Conservation (phyloP, 2,888 invertebrate species). For the Dendrolimus pini region DNA sequence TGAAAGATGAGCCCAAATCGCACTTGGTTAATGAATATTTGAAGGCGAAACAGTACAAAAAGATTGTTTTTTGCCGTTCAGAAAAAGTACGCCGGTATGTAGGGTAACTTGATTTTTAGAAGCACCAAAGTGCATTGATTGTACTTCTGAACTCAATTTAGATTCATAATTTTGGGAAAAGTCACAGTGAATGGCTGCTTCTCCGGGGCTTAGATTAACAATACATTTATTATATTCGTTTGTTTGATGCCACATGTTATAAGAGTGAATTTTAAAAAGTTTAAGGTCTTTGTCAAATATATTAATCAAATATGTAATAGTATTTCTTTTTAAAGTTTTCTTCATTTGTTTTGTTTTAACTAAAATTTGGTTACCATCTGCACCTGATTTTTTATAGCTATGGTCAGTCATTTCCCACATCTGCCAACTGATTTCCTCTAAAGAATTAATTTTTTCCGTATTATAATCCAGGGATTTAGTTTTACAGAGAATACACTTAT, state of each 20-base stretch:
- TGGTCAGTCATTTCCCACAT: constrained; percentile 1
- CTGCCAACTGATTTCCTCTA: constrained; percentile 1
- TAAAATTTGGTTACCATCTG: neutral
- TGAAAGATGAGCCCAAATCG: constrained; percentile 8
- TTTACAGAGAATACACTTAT: neutral
- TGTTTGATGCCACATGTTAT: constrained; percentile 3
- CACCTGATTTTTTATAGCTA: neutral
- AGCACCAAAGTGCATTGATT: constrained; percentile 5
- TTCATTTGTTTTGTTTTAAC: constrained; percentile 1
- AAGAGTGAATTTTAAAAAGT: constrained; percentile 4
- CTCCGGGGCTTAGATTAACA: constrained; percentile 1
- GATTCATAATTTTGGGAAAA: constrained; percentile 4
- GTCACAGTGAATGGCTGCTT: constrained; percentile 1
- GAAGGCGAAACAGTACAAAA: constrained; percentile 10
- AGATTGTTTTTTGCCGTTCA: constrained; percentile 2
- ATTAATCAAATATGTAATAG: constrained; percentile 1
- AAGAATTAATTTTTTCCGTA: neutral
- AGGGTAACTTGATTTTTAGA: constrained; percentile 5
- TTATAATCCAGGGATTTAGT: neutral
- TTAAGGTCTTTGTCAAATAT: neutral
- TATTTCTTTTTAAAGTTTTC: neutral
- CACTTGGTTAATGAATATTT: constrained; percentile 5
- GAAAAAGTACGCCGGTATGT: constrained; percentile 4
- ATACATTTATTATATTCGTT: constrained; percentile 2
- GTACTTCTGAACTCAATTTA: constrained; percentile 4